Conservation (phyloP, 2,797 vertebrate genomes). For the Sardinella longiceps region DNA sequence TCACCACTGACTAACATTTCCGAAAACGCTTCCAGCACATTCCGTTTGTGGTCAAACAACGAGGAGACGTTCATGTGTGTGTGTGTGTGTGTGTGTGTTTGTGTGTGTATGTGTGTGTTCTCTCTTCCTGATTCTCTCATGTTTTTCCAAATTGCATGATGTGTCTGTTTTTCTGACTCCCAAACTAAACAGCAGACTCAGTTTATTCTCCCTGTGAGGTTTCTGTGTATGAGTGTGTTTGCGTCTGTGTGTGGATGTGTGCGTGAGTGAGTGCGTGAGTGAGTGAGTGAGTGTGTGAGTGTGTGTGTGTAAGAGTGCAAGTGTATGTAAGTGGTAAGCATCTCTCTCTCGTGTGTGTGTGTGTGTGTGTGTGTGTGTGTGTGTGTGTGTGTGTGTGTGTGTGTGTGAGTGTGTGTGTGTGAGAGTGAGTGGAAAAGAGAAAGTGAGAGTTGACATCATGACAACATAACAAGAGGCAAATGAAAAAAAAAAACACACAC, state of each 20-base stretch:
- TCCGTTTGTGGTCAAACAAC: conserved; percentile 55
- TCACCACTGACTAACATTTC: conserved; percentile 58
- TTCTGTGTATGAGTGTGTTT: neutral
- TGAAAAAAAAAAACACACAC: neutral
- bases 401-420: neutral
- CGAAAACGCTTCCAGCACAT: conserved; percentile 56
- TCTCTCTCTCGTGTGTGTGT: no score
- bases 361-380: neutral
- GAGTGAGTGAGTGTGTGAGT: neutral
- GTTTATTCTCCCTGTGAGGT: neutral
- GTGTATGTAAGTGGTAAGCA: no score
- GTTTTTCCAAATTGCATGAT: conserved; percentile 55
- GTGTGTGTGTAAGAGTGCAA: neutral
- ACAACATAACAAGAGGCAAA: neutral
- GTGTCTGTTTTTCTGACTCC: conserved; percentile 52
- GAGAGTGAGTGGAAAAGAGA: no score
- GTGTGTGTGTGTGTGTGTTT: neutral
- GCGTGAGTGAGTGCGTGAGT: neutral
- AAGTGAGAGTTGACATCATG: no score
- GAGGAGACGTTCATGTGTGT: conserved; percentile 37
- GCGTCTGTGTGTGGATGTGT: conserved; percentile 1
- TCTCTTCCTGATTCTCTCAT: conserved; percentile 41
- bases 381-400: conserved; percentile 4
- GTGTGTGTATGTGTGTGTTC: neutral
- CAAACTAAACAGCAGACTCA: conserved; percentile 4